phyloP scores from a whole-genome alignment of 2,797 vertebrate genomes.

The Danio choprae region DNA sequence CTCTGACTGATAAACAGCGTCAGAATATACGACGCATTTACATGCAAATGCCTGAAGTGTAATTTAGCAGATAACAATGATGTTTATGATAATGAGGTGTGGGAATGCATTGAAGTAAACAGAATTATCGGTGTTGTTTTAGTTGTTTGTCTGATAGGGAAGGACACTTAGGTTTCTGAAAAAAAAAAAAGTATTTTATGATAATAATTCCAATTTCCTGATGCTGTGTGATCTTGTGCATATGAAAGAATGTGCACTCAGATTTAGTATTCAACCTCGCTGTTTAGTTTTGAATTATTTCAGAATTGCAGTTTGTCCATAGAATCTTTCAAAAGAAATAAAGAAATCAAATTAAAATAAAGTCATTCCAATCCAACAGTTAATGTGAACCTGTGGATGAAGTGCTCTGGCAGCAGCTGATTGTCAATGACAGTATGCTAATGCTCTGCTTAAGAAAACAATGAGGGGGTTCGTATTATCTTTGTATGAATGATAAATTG shows the following conservation, averaged over 20 bases:
- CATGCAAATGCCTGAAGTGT: slow-evolving; percentile 44
- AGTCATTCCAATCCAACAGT: too few relatives aligned
- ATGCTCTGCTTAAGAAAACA: slow-evolving; percentile 36
- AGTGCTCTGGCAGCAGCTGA: slow-evolving; percentile 17
- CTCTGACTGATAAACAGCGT: slow-evolving; percentile 26
- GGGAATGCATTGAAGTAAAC: slow-evolving; percentile 34
- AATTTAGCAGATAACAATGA: slow-evolving; percentile 54
- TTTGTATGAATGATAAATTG: slow-evolving; percentile 30
- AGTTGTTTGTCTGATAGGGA: slow-evolving; percentile 11
- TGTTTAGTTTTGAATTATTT: neutral
- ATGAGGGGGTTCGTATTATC: slow-evolving; percentile 5
- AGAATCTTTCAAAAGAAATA: neutral
- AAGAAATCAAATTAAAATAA: too few relatives aligned
- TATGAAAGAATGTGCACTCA: too few relatives aligned
- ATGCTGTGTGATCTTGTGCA: too few relatives aligned
- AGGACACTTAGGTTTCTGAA: slow-evolving; percentile 12
- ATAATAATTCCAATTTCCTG: too few relatives aligned
- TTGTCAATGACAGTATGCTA: slow-evolving; percentile 47
- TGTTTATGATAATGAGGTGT: slow-evolving; percentile 43
- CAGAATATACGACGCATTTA: slow-evolving; percentile 26
- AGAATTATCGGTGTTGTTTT: slow-evolving; percentile 8
- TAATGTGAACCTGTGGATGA: slow-evolving; percentile 15
- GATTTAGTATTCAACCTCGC: too few relatives aligned
- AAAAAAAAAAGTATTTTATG: too few relatives aligned
- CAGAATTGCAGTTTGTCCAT: neutral